Evolutionary conservation across 2,113 vertebrate species (phyloP), one percentile per base, ranked within the genome.

Genomic region (Laticauda colubrina): DNA sequence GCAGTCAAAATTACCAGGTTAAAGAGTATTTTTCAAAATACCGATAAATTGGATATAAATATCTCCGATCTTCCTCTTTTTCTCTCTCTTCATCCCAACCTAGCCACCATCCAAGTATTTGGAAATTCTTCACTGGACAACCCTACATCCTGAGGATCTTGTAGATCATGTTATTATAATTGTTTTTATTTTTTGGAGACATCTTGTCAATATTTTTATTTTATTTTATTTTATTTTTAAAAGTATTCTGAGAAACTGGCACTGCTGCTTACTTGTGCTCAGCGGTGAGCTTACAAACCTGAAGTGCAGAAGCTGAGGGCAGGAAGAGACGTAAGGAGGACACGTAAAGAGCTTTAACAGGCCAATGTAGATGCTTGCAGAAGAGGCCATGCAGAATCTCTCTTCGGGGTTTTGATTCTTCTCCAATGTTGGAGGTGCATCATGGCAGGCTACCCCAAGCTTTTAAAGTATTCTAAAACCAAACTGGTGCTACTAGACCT

Each of bases 141-240:
- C 95, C 93, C 90, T 89, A 95, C 93, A 43, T 81, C 69, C 93
- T 21, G 75, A 94, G 92, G 89, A 93, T 95, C 91, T 91, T 92
- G 91, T 93, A 94, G 96, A 75, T 95, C 95, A 94, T 0, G 87
- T 87, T 15, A 94, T 94, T 91, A 20, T 92, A 7, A 75, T 92
- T 94, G 91, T 85, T 0, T 94, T 95, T 34, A 34, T 18, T 34
- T 69, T 69, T 69, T 93, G 14, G 64, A 89, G 48, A 48, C 48
- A 85, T 90, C 90, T 48, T 85, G 26, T 85, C 89, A 81, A 51
- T 18, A 6, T 34, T 86, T 51, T 94, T 93, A 69, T 43, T 94
- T 48, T 26, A 1, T 69, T 43, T 75, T 57, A 11, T 93, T 93
- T 61, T 39, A 39, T 39, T 39, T 57, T 48, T 39, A 4, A 11